Evolutionary conservation across 2,888 invertebrate species (phyloP), one percentile per base, ranked within the genome.

Genomic region (Pseudococcus longispinus): DNA sequence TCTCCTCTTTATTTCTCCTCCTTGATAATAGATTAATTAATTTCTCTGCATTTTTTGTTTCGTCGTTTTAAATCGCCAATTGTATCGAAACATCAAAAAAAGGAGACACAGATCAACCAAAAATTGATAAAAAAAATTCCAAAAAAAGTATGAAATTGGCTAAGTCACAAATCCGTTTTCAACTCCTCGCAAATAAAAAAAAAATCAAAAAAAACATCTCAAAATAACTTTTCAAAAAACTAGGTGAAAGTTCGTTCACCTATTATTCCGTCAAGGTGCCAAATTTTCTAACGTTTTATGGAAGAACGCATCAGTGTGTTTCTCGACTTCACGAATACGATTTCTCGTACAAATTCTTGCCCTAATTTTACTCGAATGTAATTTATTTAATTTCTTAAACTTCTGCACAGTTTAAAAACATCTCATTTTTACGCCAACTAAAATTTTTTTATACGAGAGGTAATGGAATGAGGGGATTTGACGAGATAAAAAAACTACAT

Each of bases 201-300:
- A 18, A 55, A 3, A n/a, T n/a, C n/a, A 3, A 60, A 60, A 60
- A 23, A 0, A 60, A 23, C 9, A 15, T 51, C 15, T n/a, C n/a
- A 51, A n/a, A 55, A n/a, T 18, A 37, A 37, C 37, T 37, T 51
- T 55, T 46, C 8, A 13, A 46, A 60, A 60, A 60, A 60, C 13
- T 60, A 60, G 60, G 60, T 60, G 60, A 60, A 60, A 60, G 60
- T 60, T 60, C 60, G 60, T 60, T 60, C 23, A 60, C 23, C 60
- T 60, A 11, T 1, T 23, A 60, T 46, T 3, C 13, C 44, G 15
- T 46, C 44, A 2, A 13, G 44, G 15, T 46, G 44, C 44, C 44
- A 46, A 46, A 37, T 37, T 46, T 37, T 46, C 44, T 3, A 46
- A 46, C 13, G 44, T 46, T 46, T 46, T 46, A 46, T 46, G 44